Percentiles rank a stretch among this genome's conserved stretches.
Conservation (phyloP, 2,888 invertebrate genomes). For the Caenorhabditis sp. region DNA sequence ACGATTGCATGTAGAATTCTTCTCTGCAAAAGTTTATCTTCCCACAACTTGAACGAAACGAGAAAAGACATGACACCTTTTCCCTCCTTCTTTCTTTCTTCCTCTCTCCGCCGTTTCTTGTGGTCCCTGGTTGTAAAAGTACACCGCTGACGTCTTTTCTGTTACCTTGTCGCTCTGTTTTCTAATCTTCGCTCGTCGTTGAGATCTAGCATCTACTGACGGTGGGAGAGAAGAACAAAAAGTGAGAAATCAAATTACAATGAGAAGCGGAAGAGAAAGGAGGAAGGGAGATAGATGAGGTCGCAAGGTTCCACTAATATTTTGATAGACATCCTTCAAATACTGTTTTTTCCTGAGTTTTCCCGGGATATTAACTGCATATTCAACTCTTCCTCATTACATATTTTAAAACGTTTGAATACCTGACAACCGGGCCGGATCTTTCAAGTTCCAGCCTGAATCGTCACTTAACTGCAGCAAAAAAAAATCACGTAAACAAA, state of each 20-base stretch:
- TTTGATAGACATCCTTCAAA: constrained; percentile 60
- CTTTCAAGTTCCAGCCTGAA: no score
- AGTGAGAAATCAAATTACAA: no score
- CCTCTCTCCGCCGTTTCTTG: not conserved
- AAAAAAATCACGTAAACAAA: not conserved
- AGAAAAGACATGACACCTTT: constrained; percentile 39
- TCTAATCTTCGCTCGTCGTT: constrained; percentile 29
- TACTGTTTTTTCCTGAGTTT: constrained; percentile 26
- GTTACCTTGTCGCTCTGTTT: constrained; percentile 43
- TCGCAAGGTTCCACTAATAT: constrained; percentile 50
- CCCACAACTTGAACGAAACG: no score
- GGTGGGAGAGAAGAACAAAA: constrained; percentile 6
- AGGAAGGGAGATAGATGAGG: not conserved
- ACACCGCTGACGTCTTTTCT: constrained; percentile 21
- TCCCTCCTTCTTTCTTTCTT: not conserved
- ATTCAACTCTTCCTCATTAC: no score
- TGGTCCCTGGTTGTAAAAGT: constrained; percentile 35
- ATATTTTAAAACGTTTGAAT: no score
- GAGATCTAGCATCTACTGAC: not conserved
- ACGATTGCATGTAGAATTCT: no score
- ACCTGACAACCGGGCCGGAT: no score
- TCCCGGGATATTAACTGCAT: no score
- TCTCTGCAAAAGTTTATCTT: no score
- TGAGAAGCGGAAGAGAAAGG: constrained; percentile 6
- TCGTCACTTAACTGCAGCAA: no score